Percentiles rank a stretch among this genome's conserved stretches.
phyloP scores from a whole-genome alignment of 2,113 vertebrate species.

The Piaya cayana region DNA sequence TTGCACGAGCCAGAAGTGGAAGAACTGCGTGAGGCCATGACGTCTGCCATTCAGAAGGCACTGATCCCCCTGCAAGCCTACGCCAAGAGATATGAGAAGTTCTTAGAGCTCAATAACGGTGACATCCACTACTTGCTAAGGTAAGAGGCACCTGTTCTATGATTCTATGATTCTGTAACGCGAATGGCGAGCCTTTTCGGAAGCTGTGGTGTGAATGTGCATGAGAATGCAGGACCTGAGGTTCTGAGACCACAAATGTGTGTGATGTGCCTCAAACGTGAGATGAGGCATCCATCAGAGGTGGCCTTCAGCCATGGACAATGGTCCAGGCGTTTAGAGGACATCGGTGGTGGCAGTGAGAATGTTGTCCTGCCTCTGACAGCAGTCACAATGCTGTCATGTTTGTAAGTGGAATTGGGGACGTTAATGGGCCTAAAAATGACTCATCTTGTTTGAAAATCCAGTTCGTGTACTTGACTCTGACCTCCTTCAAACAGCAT shows the following conservation, averaged over 20 bases:
- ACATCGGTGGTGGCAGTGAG: not conserved
- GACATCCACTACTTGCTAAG: conserved; percentile 74
- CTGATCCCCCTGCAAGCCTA: conserved; percentile 86
- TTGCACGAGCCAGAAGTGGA: conserved; percentile 82
- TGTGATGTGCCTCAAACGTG: not conserved
- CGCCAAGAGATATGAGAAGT: conserved; percentile 78
- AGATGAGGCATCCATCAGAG: not conserved
- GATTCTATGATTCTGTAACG: too few species aligned
- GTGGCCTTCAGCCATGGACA: not conserved
- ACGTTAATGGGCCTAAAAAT: conserved; percentile 50
- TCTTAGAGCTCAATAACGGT: conserved; percentile 85
- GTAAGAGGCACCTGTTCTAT: conserved; percentile 55
- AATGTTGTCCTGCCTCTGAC: conserved; percentile 22
- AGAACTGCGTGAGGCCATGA: conserved; percentile 75
- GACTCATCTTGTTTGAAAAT: conserved; percentile 37
- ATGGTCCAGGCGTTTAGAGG: not conserved
- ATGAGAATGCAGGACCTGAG: not conserved
- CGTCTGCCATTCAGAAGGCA: conserved; percentile 77
- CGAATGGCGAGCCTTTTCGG: not conserved
- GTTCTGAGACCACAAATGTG: not conserved
- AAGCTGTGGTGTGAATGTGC: not conserved
- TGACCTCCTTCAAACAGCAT: not conserved
- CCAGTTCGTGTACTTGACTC: conserved; percentile 17
- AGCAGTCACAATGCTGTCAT: conserved; percentile 23
- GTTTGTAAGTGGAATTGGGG: conserved; percentile 30